These are phyloP conservation scores for Acrocyrtus sp. DNA, from an alignment of 2,888 invertebrate species.

Conservation along the genomic window DNA sequence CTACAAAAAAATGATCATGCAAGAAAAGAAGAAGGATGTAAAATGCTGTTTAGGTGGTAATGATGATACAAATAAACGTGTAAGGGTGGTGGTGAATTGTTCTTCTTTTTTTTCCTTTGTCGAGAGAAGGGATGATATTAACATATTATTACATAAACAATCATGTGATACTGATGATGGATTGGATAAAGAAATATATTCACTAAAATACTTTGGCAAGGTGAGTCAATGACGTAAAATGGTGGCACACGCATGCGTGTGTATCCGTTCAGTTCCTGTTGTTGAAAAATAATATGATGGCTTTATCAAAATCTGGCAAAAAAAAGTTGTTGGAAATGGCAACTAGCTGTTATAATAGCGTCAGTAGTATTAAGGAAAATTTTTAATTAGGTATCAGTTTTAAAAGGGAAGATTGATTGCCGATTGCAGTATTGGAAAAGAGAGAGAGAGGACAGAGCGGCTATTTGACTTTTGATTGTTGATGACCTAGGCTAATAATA, in stretches of 20 bases:
- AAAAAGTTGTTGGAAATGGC: too few species aligned
- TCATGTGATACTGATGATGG: too few species aligned
- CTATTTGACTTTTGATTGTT: not conserved
- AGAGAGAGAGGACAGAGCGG: too few species aligned
- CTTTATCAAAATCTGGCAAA: not conserved
- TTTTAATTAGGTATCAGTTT: not conserved
- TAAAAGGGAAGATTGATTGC: not conserved
- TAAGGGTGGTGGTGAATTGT: not conserved
- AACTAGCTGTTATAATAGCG: too few species aligned
- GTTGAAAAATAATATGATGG: too few species aligned
- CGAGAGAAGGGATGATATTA: not conserved
- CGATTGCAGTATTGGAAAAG: not conserved
- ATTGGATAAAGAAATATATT: too few species aligned
- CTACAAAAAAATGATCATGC: not conserved
- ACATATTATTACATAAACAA: not conserved
- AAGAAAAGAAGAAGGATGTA: not conserved
- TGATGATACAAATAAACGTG: too few species aligned
- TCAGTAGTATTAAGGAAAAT: too few species aligned
- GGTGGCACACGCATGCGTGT: not conserved
- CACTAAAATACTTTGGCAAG: not conserved
- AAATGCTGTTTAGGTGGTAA: not conserved
- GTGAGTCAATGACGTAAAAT: not conserved
- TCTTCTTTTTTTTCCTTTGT: not conserved
- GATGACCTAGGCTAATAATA: not conserved
- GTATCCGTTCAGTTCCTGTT: not conserved